phyloP scores from a whole-genome alignment of 2,888 invertebrate genomes.

The Ichneumoninae sp. region DNA sequence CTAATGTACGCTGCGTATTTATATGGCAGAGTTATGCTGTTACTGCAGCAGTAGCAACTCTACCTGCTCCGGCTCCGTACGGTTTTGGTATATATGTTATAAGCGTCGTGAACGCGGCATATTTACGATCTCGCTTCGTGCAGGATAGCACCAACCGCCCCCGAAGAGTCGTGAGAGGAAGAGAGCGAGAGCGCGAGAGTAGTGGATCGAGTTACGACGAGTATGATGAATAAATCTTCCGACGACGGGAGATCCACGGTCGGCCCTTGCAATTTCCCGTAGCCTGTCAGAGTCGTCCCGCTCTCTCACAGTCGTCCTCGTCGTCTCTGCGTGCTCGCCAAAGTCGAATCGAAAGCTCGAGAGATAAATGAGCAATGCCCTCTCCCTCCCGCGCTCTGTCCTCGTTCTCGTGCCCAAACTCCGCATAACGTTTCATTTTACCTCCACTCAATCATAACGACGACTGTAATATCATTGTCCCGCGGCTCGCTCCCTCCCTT shows the following conservation, averaged over 20 bases:
- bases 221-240: slow-evolving; percentile 67
- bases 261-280: slow-evolving; percentile 62
- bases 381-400: slow-evolving; percentile 2
- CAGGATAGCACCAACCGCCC: slow-evolving; percentile 24
- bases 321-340: slow-evolving; percentile 27
- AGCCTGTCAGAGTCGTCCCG: slow-evolving; percentile 54
- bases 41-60: slow-evolving; percentile 26
- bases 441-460: slow-evolving; percentile 61
- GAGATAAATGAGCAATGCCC: slow-evolving; percentile 56
- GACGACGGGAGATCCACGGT: slow-evolving; percentile 58
- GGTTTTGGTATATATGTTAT: slow-evolving; percentile 50
- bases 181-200: slow-evolving; percentile 29
- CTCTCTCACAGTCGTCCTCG: slow-evolving; percentile 40
- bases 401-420: slow-evolving; percentile 17
- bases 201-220: slow-evolving; percentile 65
- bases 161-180: slow-evolving; percentile 10
- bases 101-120: slow-evolving; percentile 52
- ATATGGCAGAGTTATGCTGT: slow-evolving; percentile 23
- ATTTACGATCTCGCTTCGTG: slow-evolving; percentile 56
- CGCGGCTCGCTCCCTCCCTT: slow-evolving; percentile 17
- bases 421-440: slow-evolving; percentile 62
- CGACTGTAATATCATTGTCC: slow-evolving; percentile 60
- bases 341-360: slow-evolving; percentile 59
- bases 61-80: slow-evolving; percentile 27
- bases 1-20: slow-evolving; percentile 6